Base-by-base conservation (phyloP, 2,113 vertebrate genomes). In the Sinocyclocheilus anshuiensis region DNA sequence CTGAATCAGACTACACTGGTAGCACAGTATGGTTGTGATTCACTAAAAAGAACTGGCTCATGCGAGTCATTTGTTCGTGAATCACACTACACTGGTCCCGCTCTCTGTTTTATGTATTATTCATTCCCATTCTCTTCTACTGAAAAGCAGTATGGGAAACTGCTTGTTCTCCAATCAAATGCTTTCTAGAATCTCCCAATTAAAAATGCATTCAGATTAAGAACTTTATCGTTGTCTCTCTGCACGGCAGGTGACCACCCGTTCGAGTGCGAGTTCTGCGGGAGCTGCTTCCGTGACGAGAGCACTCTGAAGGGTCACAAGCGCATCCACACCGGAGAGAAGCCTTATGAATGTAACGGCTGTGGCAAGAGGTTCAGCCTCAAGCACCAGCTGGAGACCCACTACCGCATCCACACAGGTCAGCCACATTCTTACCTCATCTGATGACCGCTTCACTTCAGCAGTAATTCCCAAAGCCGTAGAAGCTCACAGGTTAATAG, bases 331-430 rank as follows among this genome's bases (percentile, higher is more conserved):
- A 97, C 97, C 0, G 97, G 97, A 18, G 97, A 98, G 94, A 98
- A 98, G 67, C 97, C 97, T 81, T 98, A 98, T 0, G 97, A 98
- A 88, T 98, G 97, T 92, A 99, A 99, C 0, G 97, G 98, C 92
- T 99, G 98, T 0, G 98, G 98, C 88, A 99, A 99, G 93, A 97
- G 97, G 92, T 99, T 99, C 95, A 99, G 98, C 93, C 97, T 99
- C 85, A 99, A 99, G 91, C 98, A 99, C 93, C 98, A 99, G 95
- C 95, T 99, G 89, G 98, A 99, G 96, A 99, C 98, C 4, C 98
- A 99, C 95, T 99, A 99, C 90, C 94, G 98, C 8, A 97, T 99
- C 63, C 98, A 99, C 89, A 99, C 98, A 95, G 98, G 98, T 99
- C 86, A 91, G 93, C 55, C 78, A 20, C n/a, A 36, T 77, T 26